These are phyloP conservation scores for Rhincodon typus DNA, from an alignment of 2,797 vertebrate species.

Conservation along the genomic window DNA sequence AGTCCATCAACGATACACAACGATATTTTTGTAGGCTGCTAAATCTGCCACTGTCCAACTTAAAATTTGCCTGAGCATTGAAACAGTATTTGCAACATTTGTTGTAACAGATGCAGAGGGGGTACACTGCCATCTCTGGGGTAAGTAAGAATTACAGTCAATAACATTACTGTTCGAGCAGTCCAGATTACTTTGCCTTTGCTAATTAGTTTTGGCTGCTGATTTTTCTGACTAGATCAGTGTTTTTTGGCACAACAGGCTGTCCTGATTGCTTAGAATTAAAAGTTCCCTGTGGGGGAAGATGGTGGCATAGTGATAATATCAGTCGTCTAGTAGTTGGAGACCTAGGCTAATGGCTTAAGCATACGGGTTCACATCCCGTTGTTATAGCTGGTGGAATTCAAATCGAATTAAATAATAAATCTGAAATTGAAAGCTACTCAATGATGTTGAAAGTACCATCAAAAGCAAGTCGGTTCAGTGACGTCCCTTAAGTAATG, in stretches of 20 bases:
- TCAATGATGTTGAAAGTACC: no score
- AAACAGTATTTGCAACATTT: accelerated
- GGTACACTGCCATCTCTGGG: background rate
- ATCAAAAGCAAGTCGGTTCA: no score
- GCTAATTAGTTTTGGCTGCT: background rate
- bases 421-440: no score
- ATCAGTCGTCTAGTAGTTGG: no score
- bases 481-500: no score
- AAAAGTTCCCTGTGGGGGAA: background rate
- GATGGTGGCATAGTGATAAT: no score
- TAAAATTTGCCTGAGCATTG: background rate
- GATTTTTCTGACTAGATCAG: background rate
- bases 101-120: background rate
- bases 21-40: background rate
- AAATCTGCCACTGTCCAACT: background rate
- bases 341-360: no score
- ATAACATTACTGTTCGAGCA: background rate
- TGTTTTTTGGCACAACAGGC: background rate
- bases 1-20: background rate
- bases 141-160: background rate
- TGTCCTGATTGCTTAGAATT: background rate
- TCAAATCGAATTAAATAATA: no score
- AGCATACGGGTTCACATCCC: no score
- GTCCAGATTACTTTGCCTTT: background rate
- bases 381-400: no score